Evolutionary conservation across 2,888 invertebrate species (phyloP), one percentile per base, ranked within the genome.

Genomic region (Drosophila bunnanda): DNA sequence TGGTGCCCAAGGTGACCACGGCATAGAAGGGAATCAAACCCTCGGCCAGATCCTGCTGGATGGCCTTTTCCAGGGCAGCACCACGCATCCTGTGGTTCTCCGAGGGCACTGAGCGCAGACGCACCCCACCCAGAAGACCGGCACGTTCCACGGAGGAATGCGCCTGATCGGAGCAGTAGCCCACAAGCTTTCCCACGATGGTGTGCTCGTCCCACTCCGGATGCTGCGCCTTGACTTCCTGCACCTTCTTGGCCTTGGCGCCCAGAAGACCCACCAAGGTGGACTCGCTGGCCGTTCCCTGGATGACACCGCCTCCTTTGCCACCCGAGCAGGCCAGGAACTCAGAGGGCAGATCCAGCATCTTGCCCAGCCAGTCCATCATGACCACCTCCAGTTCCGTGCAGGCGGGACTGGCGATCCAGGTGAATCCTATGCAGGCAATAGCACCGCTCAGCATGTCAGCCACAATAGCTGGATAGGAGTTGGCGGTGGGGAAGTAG

Each of bases 1-100:
- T 99, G 2, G 99, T 98, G 6, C 99, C 99, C 68, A 99, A 93
- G 0, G 99, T 99, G 5, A 96, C 96, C 2, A 97, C 96, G 54
- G 94, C 99, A 92, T 96, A 98, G 93, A 99, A 99, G 25, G 99
- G 99, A 90, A 99, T 98, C 12, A 99, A 94, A 56, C 99, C 99
- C 69, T 96, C 95, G 62, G 95, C 95, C 66, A 95, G 94, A 93
- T 99, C 99, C 90, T 97, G 95, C 84, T 96, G 93, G 53, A 98
- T 96, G 0, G 97, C 97, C 66, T 94, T 94, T 46, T 95, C 94
- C 48, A 98, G 91, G 2, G 95, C 95, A 48, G 95, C 95, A 10
- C 97, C 97, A 28, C 96, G 94, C 30, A 98, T 93, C 66, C 94
- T 94, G 83, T 95, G 95, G 75, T 95, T 94, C 15, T 93, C 97